Evolutionary conservation across 2,113 vertebrate species (phyloP), one percentile per base, ranked within the genome.

Genomic region (Sisor rabdophorus): DNA sequence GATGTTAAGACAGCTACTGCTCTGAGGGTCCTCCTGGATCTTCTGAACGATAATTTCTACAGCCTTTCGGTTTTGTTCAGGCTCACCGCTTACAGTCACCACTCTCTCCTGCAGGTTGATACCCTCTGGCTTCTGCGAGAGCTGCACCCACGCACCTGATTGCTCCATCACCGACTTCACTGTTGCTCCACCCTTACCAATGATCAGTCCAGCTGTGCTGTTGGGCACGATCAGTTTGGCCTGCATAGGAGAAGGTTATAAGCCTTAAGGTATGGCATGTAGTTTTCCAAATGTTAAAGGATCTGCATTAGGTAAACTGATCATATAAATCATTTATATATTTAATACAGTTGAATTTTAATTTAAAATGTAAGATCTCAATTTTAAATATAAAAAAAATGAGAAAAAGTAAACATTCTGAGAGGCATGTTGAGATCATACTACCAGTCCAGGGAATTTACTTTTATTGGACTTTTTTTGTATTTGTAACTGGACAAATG

Each of bases 121-220:
- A 73, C 95, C 95, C 84, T 96, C 95, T 0, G 95, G 95, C 81
- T 97, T 97, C 85, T 97, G 95, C 73, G 95, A 96, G 16, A 97
- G 92, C 90, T 97, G 95, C 47, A 97, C 95, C 95, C 95, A 97
- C 4, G 95, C 95, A 0, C 95, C 95, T 0, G 95, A 96, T 86
- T 96, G 94, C 86, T 97, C 95, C 95, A 97, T 97, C 84, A 97
- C 94, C 0, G 94, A 94, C 75, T 96, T 96, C 36, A 97, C 95
- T 0, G 95, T 97, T 0, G 94, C 94, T 0, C 95, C 95, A 0
- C 94, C 95, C 76, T 97, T 97, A 61, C 95, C 95, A 48, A 97
- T 97, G 88, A 97, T 96, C 71, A 97, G 86, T 24, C 95, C 95
- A 0, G 95, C 95, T 0, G 95, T 97, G 86, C 94, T 97, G 92